Evolutionary conservation across 2,113 vertebrate species (phyloP).

Genomic region (Trematomus loennbergii): DNA sequence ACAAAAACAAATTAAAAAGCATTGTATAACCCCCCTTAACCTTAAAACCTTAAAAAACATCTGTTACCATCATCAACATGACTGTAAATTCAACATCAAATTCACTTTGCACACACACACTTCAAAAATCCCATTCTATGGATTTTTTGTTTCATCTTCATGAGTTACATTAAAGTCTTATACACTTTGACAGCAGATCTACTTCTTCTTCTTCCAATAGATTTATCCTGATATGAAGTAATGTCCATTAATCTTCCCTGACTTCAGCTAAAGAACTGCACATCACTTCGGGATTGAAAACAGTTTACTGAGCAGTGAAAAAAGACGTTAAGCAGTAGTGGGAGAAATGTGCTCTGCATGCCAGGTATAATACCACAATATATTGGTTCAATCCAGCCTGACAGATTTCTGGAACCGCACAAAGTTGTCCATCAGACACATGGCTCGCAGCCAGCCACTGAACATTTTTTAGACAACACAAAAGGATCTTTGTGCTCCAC

Average conservation of each 20-base stretch:
- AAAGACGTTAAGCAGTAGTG: slow-evolving; percentile 36
- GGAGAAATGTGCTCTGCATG: slow-evolving; percentile 57
- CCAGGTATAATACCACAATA: slow-evolving; percentile 68
- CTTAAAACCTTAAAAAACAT: background rate
- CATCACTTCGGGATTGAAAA: slow-evolving; percentile 24
- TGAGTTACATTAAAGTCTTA: slow-evolving; percentile 18
- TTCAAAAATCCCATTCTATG: background rate
- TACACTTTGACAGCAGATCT: slow-evolving; percentile 19
- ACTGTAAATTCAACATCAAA: background rate
- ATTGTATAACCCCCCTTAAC: no score
- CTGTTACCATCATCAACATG: background rate
- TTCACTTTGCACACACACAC: background rate
- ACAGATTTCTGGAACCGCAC: slow-evolving; percentile 71
- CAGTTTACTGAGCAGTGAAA: background rate
- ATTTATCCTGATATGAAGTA: slow-evolving; percentile 17
- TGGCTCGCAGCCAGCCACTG: slow-evolving; percentile 45
- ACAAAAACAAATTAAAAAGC: no score
- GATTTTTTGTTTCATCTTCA: slow-evolving; percentile 1
- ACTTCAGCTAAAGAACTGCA: background rate
- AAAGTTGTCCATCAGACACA: slow-evolving; percentile 53
- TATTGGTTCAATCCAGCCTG: slow-evolving; percentile 58
- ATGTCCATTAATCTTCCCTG: slow-evolving; percentile 13
- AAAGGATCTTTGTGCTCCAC: slow-evolving; percentile 67
- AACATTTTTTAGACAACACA: slow-evolving; percentile 59
- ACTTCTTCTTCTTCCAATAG: slow-evolving; percentile 3